These are phyloP conservation scores for Uloborus plumipes DNA, from an alignment of 2,888 invertebrate species.

Conservation along the genomic window DNA sequence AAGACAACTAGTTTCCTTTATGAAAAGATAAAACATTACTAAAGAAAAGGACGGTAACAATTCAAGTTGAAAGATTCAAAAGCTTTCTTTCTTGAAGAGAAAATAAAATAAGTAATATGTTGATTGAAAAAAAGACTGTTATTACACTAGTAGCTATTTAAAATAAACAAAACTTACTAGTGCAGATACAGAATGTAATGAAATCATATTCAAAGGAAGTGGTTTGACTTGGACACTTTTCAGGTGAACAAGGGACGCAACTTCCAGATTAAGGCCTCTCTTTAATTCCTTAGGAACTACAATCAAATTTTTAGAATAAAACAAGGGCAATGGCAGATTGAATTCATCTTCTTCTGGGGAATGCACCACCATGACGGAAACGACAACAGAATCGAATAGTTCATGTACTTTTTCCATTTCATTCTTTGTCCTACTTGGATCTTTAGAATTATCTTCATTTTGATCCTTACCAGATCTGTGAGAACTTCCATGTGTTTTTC, in stretches of 20 bases:
- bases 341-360: constrained; percentile 50
- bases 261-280: constrained; percentile 52
- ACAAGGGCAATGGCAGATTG: constrained; percentile 14
- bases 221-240: constrained; percentile 32
- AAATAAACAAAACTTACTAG: constrained; percentile 20
- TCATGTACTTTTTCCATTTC: neutral
- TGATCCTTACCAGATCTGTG: constrained; percentile 1
- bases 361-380: constrained; percentile 47
- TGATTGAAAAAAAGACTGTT: neutral
- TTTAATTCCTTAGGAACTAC: constrained; percentile 55
- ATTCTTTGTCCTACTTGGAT: neutral
- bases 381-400: constrained; percentile 35
- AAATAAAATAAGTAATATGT: neutral
- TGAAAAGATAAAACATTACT: no score
- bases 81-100: neutral
- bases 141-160: no score
- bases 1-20: no score
- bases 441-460: neutral
- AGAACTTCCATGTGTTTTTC: neutral
- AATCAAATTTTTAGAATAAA: constrained; percentile 37
- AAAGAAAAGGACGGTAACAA: no score
- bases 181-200: constrained; percentile 28
- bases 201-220: constrained; percentile 13
- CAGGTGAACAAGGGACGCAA: constrained; percentile 35
- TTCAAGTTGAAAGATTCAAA: neutral